Conservation (phyloP, 2,888 invertebrate genomes). For the Elysia crispata region DNA sequence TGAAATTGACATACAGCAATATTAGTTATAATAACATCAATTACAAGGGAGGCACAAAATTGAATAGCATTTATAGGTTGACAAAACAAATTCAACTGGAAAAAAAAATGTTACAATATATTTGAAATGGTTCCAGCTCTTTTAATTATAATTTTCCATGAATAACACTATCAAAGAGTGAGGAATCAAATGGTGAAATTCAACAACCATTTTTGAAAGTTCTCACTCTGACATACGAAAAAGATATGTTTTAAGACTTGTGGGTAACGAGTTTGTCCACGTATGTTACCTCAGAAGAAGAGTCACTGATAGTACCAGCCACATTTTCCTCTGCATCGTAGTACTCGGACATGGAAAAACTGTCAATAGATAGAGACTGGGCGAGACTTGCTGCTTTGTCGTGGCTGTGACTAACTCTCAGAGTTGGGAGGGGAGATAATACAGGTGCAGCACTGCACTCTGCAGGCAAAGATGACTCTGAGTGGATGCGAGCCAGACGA, state of each 20-base stretch:
- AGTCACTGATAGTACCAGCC: constrained; percentile 80
- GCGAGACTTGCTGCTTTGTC: constrained; percentile 77
- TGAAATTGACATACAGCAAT: too few species aligned
- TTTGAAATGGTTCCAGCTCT: too few species aligned
- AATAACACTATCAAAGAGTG: too few species aligned
- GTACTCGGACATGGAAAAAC: constrained; percentile 84
- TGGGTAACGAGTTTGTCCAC: neutral
- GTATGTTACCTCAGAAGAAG: constrained; percentile 87
- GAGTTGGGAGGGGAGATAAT: constrained; percentile 58
- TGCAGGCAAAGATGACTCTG: constrained; percentile 59
- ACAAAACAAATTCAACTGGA: too few species aligned
- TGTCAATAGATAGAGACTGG: constrained; percentile 86
- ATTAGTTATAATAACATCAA: neutral
- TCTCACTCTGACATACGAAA: too few species aligned
- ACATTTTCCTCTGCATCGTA: constrained; percentile 86
- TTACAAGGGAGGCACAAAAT: too few species aligned
- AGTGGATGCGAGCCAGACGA: constrained; percentile 74
- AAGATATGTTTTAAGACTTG: too few species aligned
- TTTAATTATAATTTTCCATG: too few species aligned
- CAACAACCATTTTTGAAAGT: too few species aligned
- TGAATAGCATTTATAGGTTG: too few species aligned
- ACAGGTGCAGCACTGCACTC: constrained; percentile 60
- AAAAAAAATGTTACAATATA: too few species aligned
- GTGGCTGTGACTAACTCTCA: constrained; percentile 41
- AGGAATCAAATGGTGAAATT: too few species aligned